phyloP scores from a whole-genome alignment of 2,113 vertebrate species.

The Leucoraja erinaceus region DNA sequence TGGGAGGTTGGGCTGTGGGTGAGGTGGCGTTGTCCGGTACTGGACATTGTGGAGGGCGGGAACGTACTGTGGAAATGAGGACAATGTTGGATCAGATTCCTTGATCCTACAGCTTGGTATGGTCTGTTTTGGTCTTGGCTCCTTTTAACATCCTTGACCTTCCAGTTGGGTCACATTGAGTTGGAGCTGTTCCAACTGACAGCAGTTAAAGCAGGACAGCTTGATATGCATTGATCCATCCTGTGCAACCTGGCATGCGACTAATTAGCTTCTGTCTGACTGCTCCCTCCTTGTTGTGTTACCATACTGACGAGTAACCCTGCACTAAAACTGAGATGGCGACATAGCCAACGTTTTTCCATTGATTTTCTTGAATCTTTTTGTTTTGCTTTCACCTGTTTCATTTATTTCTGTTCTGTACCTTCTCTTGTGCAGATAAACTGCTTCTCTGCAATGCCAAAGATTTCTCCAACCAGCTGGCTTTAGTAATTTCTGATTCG shows the following conservation, averaged over 20 bases:
- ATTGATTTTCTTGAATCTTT: slow-evolving; percentile 41
- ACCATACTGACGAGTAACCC: neutral
- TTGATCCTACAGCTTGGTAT: no score
- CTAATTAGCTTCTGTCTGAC: neutral
- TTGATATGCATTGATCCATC: neutral
- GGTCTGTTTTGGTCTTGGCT: no score
- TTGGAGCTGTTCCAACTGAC: neutral
- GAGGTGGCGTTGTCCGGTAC: no score
- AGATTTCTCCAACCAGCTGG: slow-evolving; percentile 75
- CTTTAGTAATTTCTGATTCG: slow-evolving; percentile 65
- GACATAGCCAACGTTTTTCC: no score
- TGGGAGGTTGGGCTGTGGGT: no score
- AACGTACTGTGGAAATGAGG: neutral
- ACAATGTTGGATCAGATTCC: neutral
- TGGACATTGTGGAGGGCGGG: no score
- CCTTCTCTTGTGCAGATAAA: slow-evolving; percentile 84
- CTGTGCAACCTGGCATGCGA: neutral
- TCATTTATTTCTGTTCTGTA: slow-evolving; percentile 52
- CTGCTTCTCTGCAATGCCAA: slow-evolving; percentile 80
- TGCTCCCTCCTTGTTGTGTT: neutral
- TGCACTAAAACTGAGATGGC: neutral
- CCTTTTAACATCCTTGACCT: neutral
- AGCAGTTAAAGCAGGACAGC: no score
- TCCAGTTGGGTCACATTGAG: neutral
- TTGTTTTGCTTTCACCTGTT: slow-evolving; percentile 41